Evolutionary conservation across 1,140 invertebrate species (phyloP), one percentile per base, ranked within the genome.

Genomic region (Ectropis grisescens): DNA sequence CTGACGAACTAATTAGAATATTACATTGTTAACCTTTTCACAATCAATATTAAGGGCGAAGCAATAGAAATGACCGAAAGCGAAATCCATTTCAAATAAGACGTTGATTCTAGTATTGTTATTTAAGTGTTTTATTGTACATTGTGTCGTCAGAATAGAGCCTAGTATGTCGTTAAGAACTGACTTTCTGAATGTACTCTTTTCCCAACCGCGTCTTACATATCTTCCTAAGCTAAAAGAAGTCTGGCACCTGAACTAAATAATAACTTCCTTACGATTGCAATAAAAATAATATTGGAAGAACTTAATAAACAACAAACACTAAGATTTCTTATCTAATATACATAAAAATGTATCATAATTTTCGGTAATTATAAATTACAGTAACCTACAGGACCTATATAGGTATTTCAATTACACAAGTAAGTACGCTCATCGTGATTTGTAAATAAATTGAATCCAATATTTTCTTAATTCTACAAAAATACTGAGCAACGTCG

Each of bases 401-500:
- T 58, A 35, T 29, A 49, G 33, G 41, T 42, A 30, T 53, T 58
- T 49, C 37, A 48, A 53, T 62, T 31, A 41, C 23, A 59, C 50
- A 58, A 40, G 37, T 60, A 71, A 62, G 62, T 65, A 59, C 58
- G 61, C 56, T 44, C 57, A 40, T 49, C 33, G 37, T 56, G 47
- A 53, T 59, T 49, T 59, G 64, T 70, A 76, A 66, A 70, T 71
- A 68, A 69, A 59, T 68, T 70, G 48, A 54, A 59, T 62, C 58
- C 48, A 55, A 42, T 54, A 61, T 58, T 64, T 61, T 58, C 70
- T 71, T 79, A 75, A 54, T 58, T 62, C 67, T 74, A 75, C 66
- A 70, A 79, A 78, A 79, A 79, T 79, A 75, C 74, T 79, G 74
- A 79, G 74, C 74, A 79, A 79, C 57, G 46, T 68, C 59, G 58